Percentiles rank a stretch among this genome's conserved stretches.
phyloP scores from a whole-genome alignment of 2,888 invertebrate genomes.

The Trissolcus japonicus region DNA sequence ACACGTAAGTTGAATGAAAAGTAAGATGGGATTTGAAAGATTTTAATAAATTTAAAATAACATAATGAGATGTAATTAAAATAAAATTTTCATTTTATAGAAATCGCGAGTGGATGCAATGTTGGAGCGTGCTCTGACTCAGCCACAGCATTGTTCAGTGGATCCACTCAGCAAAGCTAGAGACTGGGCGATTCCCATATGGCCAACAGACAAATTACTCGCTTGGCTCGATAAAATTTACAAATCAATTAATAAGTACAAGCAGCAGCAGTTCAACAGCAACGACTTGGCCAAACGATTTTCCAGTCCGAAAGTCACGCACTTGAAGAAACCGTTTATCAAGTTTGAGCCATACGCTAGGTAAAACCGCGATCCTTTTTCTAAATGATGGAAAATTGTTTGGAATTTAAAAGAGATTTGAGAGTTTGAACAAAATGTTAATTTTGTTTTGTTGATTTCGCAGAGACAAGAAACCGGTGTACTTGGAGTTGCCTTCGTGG shows the following conservation, averaged over 20 bases:
- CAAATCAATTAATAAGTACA: slow-evolving; percentile 74
- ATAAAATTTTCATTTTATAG: slow-evolving; percentile 55
- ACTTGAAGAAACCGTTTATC: slow-evolving; percentile 83
- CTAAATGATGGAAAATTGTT: not conserved
- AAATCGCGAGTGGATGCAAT: slow-evolving; percentile 87
- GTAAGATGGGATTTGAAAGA: not conserved
- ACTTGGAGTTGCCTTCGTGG: slow-evolving; percentile 82
- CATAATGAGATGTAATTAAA: not conserved
- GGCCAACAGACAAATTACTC: slow-evolving; percentile 78
- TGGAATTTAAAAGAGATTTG: not conserved
- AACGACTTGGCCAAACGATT: slow-evolving; percentile 55
- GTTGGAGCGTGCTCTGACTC: slow-evolving; percentile 83
- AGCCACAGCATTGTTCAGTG: slow-evolving; percentile 76
- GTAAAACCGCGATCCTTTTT: slow-evolving; percentile 68
- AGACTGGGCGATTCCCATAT: slow-evolving; percentile 78
- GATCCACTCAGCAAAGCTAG: slow-evolving; percentile 78
- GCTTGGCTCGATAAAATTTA: slow-evolving; percentile 82
- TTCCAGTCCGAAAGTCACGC: slow-evolving; percentile 77
- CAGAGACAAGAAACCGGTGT: slow-evolving; percentile 80
- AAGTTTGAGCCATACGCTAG: slow-evolving; percentile 85
- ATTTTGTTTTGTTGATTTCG: slow-evolving; percentile 13
- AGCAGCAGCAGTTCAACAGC: slow-evolving; percentile 38
- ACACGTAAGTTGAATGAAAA: slow-evolving; percentile 65
- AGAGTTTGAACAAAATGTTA: too few species aligned
- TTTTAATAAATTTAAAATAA: too few species aligned